Conservation (phyloP, 2,888 invertebrate species). For the Torymus auratus region DNA sequence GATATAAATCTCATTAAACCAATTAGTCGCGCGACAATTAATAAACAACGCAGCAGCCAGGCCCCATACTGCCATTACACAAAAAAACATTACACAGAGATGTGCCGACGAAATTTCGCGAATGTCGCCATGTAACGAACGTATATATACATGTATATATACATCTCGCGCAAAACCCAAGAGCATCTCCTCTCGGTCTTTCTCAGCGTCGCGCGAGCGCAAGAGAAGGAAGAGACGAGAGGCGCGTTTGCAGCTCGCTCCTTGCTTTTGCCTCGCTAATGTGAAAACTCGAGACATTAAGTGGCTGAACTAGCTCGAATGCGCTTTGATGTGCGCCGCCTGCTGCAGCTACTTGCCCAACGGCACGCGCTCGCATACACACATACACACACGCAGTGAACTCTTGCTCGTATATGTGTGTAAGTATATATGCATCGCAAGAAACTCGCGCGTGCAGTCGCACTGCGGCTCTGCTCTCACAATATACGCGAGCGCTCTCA, state of each 20-base stretch:
- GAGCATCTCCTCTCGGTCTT: background rate
- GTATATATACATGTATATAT: background rate
- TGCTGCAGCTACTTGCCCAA: conserved; percentile 49
- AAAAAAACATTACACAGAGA: background rate
- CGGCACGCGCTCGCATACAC: conserved; percentile 57
- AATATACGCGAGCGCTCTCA: too few species aligned
- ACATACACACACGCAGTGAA: too few species aligned
- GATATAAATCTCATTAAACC: conserved; percentile 5
- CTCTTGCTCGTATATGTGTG: background rate
- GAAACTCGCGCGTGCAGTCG: too few species aligned
- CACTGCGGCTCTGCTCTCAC: too few species aligned
- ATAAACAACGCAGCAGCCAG: background rate
- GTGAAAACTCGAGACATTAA: conserved; percentile 76
- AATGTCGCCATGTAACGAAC: conserved; percentile 33
- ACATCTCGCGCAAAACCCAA: conserved; percentile 14
- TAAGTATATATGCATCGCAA: conserved; percentile 1
- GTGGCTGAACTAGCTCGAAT: conserved; percentile 75
- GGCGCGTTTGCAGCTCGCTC: conserved; percentile 39
- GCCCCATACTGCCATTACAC: too few species aligned
- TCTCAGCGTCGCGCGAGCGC: conserved; percentile 4
- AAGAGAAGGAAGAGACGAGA: conserved; percentile 30
- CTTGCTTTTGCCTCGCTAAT: conserved; percentile 76
- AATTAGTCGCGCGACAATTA: background rate
- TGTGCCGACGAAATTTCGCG: conserved; percentile 39
- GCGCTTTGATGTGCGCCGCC: conserved; percentile 73